Base-by-base conservation (phyloP, 2,113 vertebrate species). In the Megalops atlanticus region DNA sequence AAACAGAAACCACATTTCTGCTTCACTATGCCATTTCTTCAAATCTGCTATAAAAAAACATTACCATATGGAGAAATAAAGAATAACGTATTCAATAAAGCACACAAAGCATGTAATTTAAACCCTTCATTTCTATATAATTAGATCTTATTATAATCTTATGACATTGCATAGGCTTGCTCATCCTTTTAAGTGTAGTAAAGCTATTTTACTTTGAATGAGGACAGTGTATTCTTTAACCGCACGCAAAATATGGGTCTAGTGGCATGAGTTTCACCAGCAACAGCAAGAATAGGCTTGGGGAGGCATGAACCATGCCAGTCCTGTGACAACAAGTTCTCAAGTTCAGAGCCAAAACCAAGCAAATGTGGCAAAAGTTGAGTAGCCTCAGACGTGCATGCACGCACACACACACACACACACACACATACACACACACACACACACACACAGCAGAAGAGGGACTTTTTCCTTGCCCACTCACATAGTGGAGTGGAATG, bases 1-100 rank as follows among this genome's bases (percentile, higher is more conserved):
- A 1, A 84, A 85, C 16, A 81, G 14, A 68, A 52, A 27, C 21
- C 24, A 54, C 24, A 74, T 31, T 45, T 71, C 27, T 6, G 35
- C 27, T 15, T 80, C 7, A 40, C 4, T 38, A n/a, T 49, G 18
- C 15, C 12, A 31, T n/a, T n/a, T n/a, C n/a, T n/a, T n/a, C n/a
- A n/a, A n/a, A n/a, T n/a, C n/a, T n/a, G n/a, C n/a, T n/a, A n/a
- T n/a, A n/a, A n/a, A n/a, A n/a, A n/a, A n/a, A n/a, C n/a, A n/a
- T n/a, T n/a, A n/a, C n/a, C n/a, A n/a, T n/a, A n/a, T n/a, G n/a
- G n/a, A n/a, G n/a, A n/a, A n/a, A n/a, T n/a, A n/a, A n/a, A n/a
- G n/a, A n/a, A n/a, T n/a, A n/a, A n/a, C n/a, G n/a, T n/a, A n/a
- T n/a, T n/a, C n/a, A n/a, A n/a, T n/a, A n/a, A n/a, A n/a, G n/a